Evolutionary conservation across 2,888 invertebrate species (phyloP).

Genomic region (Ariolimax columbianus): DNA sequence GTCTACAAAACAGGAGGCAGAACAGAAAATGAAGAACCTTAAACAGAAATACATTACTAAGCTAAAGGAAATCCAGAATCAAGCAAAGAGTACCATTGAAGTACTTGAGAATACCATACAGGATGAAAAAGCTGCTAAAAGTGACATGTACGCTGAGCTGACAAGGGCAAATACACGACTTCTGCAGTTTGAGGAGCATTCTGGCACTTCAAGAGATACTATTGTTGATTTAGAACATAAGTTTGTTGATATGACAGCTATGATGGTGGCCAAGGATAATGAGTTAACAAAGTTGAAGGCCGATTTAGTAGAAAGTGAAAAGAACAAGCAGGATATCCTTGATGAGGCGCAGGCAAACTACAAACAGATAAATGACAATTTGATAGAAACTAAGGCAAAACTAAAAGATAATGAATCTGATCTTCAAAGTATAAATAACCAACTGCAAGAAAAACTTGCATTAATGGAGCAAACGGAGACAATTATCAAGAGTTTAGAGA

Average conservation of each 20-base stretch:
- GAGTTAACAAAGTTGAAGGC: conserved; percentile 43
- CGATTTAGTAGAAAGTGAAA: conserved; percentile 44
- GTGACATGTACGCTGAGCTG: conserved; percentile 65
- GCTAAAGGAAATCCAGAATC: conserved; percentile 66
- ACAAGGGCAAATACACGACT: conserved; percentile 69
- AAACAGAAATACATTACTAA: conserved; percentile 70
- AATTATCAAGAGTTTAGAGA: not conserved
- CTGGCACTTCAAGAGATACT: conserved; percentile 59
- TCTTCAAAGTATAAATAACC: not conserved
- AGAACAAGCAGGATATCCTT: conserved; percentile 26
- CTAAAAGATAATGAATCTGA: conserved; percentile 36
- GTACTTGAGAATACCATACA: conserved; percentile 57
- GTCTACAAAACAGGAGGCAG: conserved; percentile 59
- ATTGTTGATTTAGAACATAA: conserved; percentile 65
- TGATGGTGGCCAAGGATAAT: conserved; percentile 53
- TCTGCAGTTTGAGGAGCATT: conserved; percentile 66
- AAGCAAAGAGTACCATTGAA: conserved; percentile 53
- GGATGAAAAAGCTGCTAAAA: conserved; percentile 61
- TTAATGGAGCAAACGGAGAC: not conserved
- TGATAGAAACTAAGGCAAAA: conserved; percentile 32
- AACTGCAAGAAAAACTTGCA: not conserved
- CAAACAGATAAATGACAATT: conserved; percentile 39
- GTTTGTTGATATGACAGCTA: conserved; percentile 52
- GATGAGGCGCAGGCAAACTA: conserved; percentile 38
- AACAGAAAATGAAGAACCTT: conserved; percentile 66